These are phyloP conservation scores for Drosophila neonasuta DNA, from an alignment of 2,888 invertebrate species.

Conservation along the genomic window DNA sequence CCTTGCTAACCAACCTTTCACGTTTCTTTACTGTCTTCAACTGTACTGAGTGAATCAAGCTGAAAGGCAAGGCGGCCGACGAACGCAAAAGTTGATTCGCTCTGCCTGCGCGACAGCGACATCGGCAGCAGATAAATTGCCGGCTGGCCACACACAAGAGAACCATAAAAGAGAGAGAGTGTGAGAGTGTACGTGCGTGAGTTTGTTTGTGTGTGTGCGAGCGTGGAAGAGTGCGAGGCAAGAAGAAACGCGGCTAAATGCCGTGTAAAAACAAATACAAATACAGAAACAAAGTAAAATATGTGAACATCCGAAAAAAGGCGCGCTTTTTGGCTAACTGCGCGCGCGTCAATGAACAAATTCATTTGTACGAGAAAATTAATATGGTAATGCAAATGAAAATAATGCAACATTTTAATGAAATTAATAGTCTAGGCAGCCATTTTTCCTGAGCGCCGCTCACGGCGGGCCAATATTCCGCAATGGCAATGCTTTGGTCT, in stretches of 20 bases:
- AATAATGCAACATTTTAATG: conserved; percentile 47
- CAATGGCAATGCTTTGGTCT: conserved; percentile 63
- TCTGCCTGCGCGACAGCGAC: conserved; percentile 40
- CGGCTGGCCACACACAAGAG: conserved; percentile 33
- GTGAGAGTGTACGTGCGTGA: conserved; percentile 23
- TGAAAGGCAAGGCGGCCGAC: conserved; percentile 47
- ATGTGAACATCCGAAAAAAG: conserved; percentile 48
- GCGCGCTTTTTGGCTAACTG: conserved; percentile 55
- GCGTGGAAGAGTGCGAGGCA: conserved; percentile 27
- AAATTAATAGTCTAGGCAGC: conserved; percentile 42
- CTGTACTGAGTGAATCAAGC: conserved; percentile 64
- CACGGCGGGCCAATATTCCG: conserved; percentile 40
- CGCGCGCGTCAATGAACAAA: conserved; percentile 25
- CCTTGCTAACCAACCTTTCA: conserved; percentile 63
- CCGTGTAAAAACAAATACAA: conserved; percentile 75
- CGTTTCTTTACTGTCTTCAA: conserved; percentile 62
- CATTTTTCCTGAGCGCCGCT: conserved; percentile 51
- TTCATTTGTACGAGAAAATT: conserved; percentile 13
- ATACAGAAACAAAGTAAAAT: conserved; percentile 57
- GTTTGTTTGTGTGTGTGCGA: conserved; percentile 15
- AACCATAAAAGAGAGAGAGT: conserved; percentile 15
- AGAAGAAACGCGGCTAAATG: conserved; percentile 60
- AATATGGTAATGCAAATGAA: conserved; percentile 4
- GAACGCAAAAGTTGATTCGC: conserved; percentile 28
- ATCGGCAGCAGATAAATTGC: conserved; percentile 59